These are phyloP conservation scores for Delichon dasypus DNA, from an alignment of 2,797 vertebrate species.

Conservation along the genomic window DNA sequence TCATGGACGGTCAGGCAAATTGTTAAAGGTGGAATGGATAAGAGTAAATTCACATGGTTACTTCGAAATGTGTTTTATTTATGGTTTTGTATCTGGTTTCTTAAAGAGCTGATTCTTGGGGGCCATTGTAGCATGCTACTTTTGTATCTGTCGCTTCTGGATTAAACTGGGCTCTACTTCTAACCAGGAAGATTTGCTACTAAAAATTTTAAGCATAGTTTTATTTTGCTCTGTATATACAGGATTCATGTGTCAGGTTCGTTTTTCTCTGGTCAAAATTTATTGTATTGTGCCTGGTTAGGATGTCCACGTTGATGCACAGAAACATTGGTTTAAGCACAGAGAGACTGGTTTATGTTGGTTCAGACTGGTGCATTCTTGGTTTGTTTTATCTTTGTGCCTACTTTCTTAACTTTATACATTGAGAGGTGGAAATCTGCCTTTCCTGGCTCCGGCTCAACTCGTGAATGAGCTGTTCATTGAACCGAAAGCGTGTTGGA, in stretches of 20 bases:
- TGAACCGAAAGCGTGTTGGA: constrained; percentile 14
- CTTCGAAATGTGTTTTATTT: background rate
- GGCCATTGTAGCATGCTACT: background rate
- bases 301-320: background rate
- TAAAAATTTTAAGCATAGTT: background rate
- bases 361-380: background rate
- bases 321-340: background rate
- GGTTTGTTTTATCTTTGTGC: background rate
- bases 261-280: background rate
- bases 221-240: background rate
- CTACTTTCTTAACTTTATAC: background rate
- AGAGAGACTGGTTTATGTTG: background rate
- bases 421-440: background rate
- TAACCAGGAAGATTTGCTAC: background rate
- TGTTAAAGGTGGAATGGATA: background rate
- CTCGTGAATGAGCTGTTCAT: constrained; percentile 45
- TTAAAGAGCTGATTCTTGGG: background rate
- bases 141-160: background rate
- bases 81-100: background rate
- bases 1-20: background rate
- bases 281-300: background rate
- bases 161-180: background rate
- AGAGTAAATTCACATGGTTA: background rate
- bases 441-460: background rate
- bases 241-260: background rate